Evolutionary conservation across 2,113 vertebrate genomes (phyloP).

Genomic region (Paralichthys olivaceus): DNA sequence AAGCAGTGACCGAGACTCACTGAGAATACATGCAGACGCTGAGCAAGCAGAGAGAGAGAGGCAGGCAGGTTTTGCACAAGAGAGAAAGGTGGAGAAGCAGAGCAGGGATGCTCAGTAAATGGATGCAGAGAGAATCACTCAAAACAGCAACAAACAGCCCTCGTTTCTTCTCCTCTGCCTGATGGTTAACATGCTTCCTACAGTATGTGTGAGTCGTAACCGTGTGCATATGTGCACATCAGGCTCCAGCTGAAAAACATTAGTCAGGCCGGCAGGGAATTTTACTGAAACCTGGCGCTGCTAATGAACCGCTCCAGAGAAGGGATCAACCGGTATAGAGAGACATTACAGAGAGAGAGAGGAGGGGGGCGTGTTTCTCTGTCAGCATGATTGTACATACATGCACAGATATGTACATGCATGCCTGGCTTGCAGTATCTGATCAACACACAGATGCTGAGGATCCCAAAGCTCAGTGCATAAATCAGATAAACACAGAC

Average conservation of each 20-base stretch:
- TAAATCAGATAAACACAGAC: background rate
- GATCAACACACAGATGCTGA: constrained; percentile 42
- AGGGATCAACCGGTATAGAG: constrained; percentile 12
- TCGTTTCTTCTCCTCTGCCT: constrained; percentile 15
- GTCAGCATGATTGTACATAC: constrained; percentile 6
- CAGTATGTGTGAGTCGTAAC: constrained; percentile 32
- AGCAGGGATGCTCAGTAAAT: background rate
- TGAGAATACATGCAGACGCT: constrained; percentile 53
- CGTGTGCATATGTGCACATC: constrained; percentile 28
- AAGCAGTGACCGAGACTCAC: constrained; percentile 63
- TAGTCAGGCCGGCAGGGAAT: constrained; percentile 64
- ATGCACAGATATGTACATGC: constrained; percentile 26
- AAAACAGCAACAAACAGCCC: constrained; percentile 7
- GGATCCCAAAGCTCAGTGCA: constrained; percentile 24
- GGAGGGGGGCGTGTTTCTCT: background rate
- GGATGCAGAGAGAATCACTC: constrained; percentile 22
- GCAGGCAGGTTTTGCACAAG: background rate
- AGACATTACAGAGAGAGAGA: background rate
- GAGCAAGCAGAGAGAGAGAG: constrained; percentile 36
- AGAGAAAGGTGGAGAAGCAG: background rate
- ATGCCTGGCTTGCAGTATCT: constrained; percentile 11
- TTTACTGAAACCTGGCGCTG: constrained; percentile 56
- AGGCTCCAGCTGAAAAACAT: constrained; percentile 71
- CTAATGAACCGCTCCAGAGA: constrained; percentile 42
- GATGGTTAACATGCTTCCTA: background rate